These are phyloP conservation scores for Reticulitermes lucifugus DNA, from an alignment of 2,888 invertebrate genomes.

Conservation along the genomic window DNA sequence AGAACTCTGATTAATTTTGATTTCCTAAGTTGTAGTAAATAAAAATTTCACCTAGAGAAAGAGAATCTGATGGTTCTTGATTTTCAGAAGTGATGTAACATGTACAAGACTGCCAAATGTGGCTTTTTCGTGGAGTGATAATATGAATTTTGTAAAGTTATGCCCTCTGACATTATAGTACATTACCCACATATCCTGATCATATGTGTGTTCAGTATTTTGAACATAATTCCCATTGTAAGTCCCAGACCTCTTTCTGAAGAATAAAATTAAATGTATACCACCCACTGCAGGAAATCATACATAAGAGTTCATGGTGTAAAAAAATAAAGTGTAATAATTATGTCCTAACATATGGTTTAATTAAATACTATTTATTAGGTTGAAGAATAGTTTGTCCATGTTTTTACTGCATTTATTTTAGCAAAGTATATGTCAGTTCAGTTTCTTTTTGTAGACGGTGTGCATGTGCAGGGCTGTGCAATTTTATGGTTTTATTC, in stretches of 20 bases:
- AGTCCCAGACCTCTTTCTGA: neutral
- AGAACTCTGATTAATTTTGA: too few relatives aligned
- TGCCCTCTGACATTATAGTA: neutral
- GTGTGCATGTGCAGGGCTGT: neutral
- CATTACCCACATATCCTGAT: neutral
- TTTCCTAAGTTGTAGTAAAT: neutral
- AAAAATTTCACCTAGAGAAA: neutral
- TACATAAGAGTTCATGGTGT: neutral
- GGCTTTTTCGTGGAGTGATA: neutral
- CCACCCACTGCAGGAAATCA: neutral
- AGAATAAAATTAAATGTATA: neutral
- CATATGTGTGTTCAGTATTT: neutral
- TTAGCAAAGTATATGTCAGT: neutral
- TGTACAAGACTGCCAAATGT: neutral
- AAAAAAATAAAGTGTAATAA: neutral
- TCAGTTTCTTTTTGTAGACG: neutral
- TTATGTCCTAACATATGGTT: slow-evolving; percentile 5
- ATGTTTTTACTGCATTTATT: neutral
- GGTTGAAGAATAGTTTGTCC: neutral
- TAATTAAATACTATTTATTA: neutral
- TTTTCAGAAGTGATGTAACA: neutral
- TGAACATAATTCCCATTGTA: slow-evolving; percentile 2
- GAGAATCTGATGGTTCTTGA: neutral
- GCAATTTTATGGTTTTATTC: too few relatives aligned
- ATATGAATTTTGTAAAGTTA: neutral